Evolutionary conservation across 2,888 invertebrate species (phyloP).

Genomic region (Litoditis marina): DNA sequence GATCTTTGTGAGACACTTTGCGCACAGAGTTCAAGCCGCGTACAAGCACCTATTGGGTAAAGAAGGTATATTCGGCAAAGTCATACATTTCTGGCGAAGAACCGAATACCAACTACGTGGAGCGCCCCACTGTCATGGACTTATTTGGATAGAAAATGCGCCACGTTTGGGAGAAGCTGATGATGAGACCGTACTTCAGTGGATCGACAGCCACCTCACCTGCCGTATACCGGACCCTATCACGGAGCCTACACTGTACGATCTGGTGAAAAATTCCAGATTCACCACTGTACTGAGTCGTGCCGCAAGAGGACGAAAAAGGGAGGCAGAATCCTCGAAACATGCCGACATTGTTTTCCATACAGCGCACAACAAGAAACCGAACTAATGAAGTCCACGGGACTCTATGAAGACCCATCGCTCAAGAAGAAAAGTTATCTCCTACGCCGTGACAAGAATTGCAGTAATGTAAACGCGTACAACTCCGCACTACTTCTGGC

Average conservation of each 20-base stretch:
- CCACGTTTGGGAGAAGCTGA: background rate
- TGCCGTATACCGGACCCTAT: background rate
- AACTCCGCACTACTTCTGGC: background rate
- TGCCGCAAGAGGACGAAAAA: too few relatives aligned
- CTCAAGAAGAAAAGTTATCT: background rate
- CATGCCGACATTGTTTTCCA: background rate
- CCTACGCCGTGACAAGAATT: background rate
- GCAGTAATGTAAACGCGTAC: background rate
- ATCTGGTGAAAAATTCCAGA: background rate
- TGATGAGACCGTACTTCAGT: background rate
- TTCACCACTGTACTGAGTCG: too few relatives aligned
- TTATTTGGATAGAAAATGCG: background rate
- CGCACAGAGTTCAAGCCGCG: background rate
- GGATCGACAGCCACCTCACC: background rate
- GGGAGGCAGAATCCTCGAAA: background rate
- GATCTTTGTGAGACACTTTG: background rate
- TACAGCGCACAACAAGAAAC: background rate
- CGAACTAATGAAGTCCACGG: too few relatives aligned
- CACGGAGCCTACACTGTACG: background rate
- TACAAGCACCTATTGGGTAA: background rate
- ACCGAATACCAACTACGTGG: constrained; percentile 2
- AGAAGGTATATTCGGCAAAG: background rate
- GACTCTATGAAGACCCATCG: background rate
- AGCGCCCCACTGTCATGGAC: background rate
- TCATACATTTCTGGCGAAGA: background rate